phyloP scores from a whole-genome alignment of 2,113 vertebrate species.

The Tachycineta bicolor region DNA sequence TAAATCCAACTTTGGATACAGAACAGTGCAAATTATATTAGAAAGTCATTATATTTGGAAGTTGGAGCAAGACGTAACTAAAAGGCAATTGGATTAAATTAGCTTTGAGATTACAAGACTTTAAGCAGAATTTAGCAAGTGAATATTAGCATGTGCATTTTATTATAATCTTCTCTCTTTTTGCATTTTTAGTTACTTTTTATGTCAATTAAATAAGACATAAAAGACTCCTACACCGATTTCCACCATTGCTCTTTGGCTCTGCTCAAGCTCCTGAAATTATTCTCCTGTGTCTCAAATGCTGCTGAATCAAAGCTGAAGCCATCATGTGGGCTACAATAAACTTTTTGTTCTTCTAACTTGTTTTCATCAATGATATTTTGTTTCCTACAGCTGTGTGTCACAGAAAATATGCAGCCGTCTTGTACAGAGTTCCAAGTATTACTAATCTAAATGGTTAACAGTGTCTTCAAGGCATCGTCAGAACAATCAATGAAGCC shows the following conservation, averaged over 20 bases:
- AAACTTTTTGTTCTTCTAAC: slow-evolving; percentile 58
- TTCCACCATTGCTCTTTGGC: slow-evolving; percentile 4
- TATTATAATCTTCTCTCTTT: slow-evolving; percentile 42
- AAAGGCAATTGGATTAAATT: slow-evolving; percentile 75
- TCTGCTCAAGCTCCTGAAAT: slow-evolving; percentile 22
- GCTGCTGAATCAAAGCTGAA: slow-evolving; percentile 58
- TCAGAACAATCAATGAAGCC: slow-evolving; percentile 22
- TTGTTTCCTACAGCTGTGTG: slow-evolving; percentile 38
- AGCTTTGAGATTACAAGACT: slow-evolving; percentile 67
- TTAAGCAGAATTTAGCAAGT: slow-evolving; percentile 70
- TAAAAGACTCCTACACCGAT: slow-evolving; percentile 52
- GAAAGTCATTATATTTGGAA: slow-evolving; percentile 77
- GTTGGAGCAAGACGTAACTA: slow-evolving; percentile 65
- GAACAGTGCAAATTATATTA: slow-evolving; percentile 69
- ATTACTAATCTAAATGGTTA: slow-evolving; percentile 32
- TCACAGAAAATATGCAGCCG: slow-evolving; percentile 51
- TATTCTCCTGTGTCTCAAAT: slow-evolving; percentile 31
- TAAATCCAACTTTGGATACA: slow-evolving; percentile 65
- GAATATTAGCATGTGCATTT: slow-evolving; percentile 68
- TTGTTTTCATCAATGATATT: slow-evolving; percentile 56
- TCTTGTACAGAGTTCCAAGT: neutral
- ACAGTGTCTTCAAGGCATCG: slow-evolving; percentile 21
- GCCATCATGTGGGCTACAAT: slow-evolving; percentile 34
- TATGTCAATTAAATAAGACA: slow-evolving; percentile 19
- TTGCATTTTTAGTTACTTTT: slow-evolving; percentile 40